Evolutionary conservation across 2,888 invertebrate species (phyloP).

Genomic region (Lissonota sp.): DNA sequence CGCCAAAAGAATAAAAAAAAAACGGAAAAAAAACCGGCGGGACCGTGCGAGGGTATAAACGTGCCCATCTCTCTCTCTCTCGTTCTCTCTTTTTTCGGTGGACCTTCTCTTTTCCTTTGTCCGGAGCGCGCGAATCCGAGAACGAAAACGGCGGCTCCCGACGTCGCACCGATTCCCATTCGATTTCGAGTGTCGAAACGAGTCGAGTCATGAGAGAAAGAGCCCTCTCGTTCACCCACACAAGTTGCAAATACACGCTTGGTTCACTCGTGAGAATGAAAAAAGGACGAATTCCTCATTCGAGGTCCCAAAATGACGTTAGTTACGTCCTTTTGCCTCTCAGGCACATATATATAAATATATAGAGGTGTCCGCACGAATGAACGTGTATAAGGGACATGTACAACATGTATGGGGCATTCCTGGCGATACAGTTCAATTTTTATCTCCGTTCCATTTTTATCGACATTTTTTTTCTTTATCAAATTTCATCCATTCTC

Average conservation of each 20-base stretch:
- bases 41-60: constrained; percentile 30
- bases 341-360: not conserved
- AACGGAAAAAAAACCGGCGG: not conserved
- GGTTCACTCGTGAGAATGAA: not conserved
- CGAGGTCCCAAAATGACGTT: not conserved
- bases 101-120: constrained; percentile 29
- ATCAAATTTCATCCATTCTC: too few species aligned
- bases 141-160: constrained; percentile 7
- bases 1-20: constrained; percentile 52
- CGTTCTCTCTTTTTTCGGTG: constrained; percentile 5
- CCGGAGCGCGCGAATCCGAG: constrained; percentile 52
- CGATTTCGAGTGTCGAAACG: constrained; percentile 59
- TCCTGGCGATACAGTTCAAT: too few species aligned
- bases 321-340: not conserved
- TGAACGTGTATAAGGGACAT: not conserved
- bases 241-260: not conserved
- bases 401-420: too few species aligned
- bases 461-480: too few species aligned
- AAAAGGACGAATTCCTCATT: not conserved
- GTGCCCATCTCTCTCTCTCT: not conserved
- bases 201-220: constrained; percentile 47
- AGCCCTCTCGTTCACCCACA: not conserved
- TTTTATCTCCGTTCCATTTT: too few species aligned
- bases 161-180: constrained; percentile 48
- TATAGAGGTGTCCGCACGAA: not conserved